Evolutionary conservation across 2,113 vertebrate genomes (phyloP), one percentile per base, ranked within the genome.

Genomic region (Pseudorhombus dupliciocellatus): DNA sequence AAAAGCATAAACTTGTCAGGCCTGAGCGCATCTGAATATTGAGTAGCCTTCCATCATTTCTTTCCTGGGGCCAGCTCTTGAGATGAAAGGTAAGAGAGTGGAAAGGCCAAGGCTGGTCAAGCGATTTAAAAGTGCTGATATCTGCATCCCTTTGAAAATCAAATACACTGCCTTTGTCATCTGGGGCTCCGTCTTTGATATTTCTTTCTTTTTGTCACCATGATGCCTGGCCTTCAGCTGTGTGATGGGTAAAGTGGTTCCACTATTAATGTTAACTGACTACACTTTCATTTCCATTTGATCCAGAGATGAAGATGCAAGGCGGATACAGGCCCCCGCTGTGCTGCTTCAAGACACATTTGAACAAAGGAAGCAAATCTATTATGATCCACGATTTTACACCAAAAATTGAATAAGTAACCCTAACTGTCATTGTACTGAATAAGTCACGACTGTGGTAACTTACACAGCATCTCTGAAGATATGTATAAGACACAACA

Each of bases 141-240:
- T 90, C 81, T 92, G 80, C 91, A 91, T 90, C 86, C 56, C 90
- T 94, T 94, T 94, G 92, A 93, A 94, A 92, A 91, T 86, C 81
- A 84, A 90, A 91, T 79, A 76, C 76, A 76, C 79, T 80, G 66
- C 44, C 51, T 76, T 67, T 85, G 80, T 92, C 79, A 81, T 79
- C 40, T 9, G 59, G 54, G 55, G 46, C 58, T 69, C 54, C 21
- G 25, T 83, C 90, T 91, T 92, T 92, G 85, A 92, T 89, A 89
- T 74, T 59, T 79, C 60, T 84, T 86, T 75, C 44, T 87, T 70
- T 88, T 79, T 79, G 75, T 90, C 58, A 40, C 75, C 48, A 73
- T 54, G 67, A 70, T 62, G 69, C 66, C 14, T 58, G 62, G 63
- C 24, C 60, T 75, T 80, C 59, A 82, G 73, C 74, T 79, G 73